Conservation (phyloP, 2,888 invertebrate genomes). For the Platycnemis pennipes region DNA sequence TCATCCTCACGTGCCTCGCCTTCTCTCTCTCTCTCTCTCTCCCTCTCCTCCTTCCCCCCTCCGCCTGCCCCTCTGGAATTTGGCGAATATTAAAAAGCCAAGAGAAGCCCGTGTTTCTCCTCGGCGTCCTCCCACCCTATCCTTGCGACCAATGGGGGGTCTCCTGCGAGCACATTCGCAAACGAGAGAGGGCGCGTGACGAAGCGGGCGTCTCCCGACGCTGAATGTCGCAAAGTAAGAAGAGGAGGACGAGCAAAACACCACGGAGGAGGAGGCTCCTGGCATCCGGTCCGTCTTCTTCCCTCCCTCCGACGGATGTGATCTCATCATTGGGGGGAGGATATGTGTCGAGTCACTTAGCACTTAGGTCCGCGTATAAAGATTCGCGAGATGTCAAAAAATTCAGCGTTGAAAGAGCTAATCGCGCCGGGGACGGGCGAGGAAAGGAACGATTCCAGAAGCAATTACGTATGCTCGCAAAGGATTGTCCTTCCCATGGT, state of each 20-base stretch:
- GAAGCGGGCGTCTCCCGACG: not conserved
- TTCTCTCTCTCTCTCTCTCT: not conserved
- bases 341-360: not conserved
- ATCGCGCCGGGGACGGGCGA: not conserved
- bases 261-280: not conserved
- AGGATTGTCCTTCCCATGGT: too few species aligned
- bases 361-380: not conserved
- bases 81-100: not conserved
- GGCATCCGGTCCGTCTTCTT: not conserved
- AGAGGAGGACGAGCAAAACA: not conserved
- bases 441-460: too few species aligned
- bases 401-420: not conserved
- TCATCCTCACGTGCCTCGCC: conserved; percentile 6
- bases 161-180: not conserved
- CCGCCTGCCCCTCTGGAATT: not conserved
- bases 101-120: not conserved
- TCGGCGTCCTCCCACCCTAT: not conserved
- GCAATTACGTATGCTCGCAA: too few species aligned
- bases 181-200: not conserved
- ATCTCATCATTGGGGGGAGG: not conserved
- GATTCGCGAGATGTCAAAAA: not conserved
- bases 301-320: not conserved
- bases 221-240: not conserved
- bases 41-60: not conserved
- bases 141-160: conserved; percentile 36